Base-by-base conservation (phyloP, 2,797 vertebrate genomes). In the Neosilurus hyrtlii region DNA sequence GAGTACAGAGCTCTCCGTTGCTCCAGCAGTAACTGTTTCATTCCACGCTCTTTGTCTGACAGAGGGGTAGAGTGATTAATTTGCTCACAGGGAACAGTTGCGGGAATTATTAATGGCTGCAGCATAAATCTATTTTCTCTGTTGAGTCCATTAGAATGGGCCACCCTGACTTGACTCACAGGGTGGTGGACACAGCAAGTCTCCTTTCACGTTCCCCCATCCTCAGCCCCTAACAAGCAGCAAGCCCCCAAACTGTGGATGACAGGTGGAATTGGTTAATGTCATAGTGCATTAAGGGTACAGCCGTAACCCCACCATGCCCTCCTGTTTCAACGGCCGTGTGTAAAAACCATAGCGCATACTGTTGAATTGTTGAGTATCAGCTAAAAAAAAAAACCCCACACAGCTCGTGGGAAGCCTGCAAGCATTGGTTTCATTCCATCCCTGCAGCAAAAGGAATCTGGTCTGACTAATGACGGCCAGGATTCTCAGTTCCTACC, bases 61-160 rank as follows among this genome's bases (percentile, higher is more conserved):
- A 76, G 71, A 89, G 87, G 84, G 63, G 84, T 82, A n/a, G 83
- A 83, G 84, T 91, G 91, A 91, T 91, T 92, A 91, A 92, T 92
- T 86, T 88, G 86, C 89, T 89, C 86, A 52, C 83, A 89, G 88
- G 81, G 85, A 87, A 87, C 87, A 83, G 89, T 89, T 90, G 85
- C 87, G 86, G 86, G 89, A 91, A 91, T 91, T 89, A 87, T 90
- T 91, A 89, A 82, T 84, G 82, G 88, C 89, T 86, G 59, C 86
- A 76, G 87, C 86, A 89, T 88, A 87, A 89, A 88, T 86, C 87
- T 85, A 88, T 86, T 90, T 88, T 83, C 82, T 87, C 86, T 88
- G 90, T 89, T 87, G 75, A 85, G 75, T 83, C 87, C 90, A 90
- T 92, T 92, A 91, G 80, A 72, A 82, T 70, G 57, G 85, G 85